A percentile compares a stretch with the other conserved stretches of the same genome.
Evolutionary conservation across 2,113 vertebrate genomes (phyloP).

Genomic region (Ceyx cyanopectus): DNA sequence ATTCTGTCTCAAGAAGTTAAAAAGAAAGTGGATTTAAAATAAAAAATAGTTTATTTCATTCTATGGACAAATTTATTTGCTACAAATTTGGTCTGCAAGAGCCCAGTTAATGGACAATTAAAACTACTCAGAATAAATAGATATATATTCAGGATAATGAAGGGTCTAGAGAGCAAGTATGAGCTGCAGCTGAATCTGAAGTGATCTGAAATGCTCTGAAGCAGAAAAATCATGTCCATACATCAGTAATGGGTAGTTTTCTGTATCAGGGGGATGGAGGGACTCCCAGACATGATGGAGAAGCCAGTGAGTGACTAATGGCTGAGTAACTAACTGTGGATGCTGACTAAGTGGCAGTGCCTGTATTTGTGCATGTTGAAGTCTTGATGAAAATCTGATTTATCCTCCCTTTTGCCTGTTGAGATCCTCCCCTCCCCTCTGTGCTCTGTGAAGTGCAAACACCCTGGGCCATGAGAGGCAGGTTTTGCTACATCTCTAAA

Average conservation of each 20-base stretch:
- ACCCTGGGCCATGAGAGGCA: not conserved
- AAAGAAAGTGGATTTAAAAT: not conserved
- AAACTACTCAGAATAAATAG: not conserved
- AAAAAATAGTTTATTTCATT: not conserved
- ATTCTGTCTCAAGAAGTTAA: not conserved
- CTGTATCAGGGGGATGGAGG: not conserved
- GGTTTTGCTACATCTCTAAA: not conserved
- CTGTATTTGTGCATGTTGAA: not conserved
- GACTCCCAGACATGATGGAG: not conserved
- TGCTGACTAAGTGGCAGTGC: not conserved
- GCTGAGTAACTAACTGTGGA: slow-evolving; percentile 32
- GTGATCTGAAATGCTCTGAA: no score
- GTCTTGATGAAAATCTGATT: not conserved
- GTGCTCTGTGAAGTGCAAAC: not conserved
- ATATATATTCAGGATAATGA: not conserved
- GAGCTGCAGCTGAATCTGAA: no score
- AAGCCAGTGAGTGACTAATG: slow-evolving; percentile 1
- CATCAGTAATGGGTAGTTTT: not conserved
- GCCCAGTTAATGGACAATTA: not conserved
- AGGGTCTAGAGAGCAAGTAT: no score
- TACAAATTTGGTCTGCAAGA: not conserved
- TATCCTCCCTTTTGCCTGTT: not conserved
- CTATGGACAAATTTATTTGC: not conserved
- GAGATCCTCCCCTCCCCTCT: not conserved
- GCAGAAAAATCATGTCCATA: not conserved